Evolutionary conservation across 1,140 invertebrate species (phyloP).

Genomic region (Dysdera silvatica): DNA sequence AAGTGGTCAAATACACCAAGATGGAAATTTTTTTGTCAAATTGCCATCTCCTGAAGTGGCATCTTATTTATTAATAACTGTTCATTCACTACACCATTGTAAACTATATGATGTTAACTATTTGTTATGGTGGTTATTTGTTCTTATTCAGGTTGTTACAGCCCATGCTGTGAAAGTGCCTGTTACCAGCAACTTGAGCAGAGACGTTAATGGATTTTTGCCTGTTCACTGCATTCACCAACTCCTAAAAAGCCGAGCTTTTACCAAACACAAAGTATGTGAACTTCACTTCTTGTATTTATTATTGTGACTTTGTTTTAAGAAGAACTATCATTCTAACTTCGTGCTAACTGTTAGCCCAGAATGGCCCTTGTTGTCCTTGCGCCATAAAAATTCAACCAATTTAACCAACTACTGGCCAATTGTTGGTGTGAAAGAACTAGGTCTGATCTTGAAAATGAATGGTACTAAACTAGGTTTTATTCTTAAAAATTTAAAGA

Average conservation of each 20-base stretch:
- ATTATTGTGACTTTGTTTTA: not conserved
- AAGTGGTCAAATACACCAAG: too few relatives aligned
- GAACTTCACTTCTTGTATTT: not conserved
- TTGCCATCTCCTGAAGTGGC: too few relatives aligned
- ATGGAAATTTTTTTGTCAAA: too few relatives aligned
- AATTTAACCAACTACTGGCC: too few relatives aligned
- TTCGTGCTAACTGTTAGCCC: not conserved
- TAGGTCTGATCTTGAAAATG: too few relatives aligned
- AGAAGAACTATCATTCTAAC: not conserved
- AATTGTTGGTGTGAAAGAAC: too few relatives aligned
- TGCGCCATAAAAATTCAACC: too few relatives aligned
- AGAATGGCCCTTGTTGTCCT: not conserved
- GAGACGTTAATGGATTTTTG: conserved; percentile 80
- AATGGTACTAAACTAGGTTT: too few relatives aligned
- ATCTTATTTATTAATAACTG: too few relatives aligned
- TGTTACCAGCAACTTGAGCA: conserved; percentile 81
- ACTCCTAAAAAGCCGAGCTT: conserved; percentile 84
- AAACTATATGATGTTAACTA: too few relatives aligned
- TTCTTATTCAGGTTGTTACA: conserved; percentile 66
- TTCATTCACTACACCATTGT: too few relatives aligned
- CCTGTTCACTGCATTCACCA: conserved; percentile 97
- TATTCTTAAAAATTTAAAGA: not conserved
- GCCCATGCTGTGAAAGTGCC: conserved; percentile 91
- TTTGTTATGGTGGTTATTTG: not conserved
- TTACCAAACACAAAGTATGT: conserved; percentile 80